These are phyloP conservation scores for Zoanthus solanderi DNA, from an alignment of 92 coral and sea anemone genomes.

Conservation along the genomic window DNA sequence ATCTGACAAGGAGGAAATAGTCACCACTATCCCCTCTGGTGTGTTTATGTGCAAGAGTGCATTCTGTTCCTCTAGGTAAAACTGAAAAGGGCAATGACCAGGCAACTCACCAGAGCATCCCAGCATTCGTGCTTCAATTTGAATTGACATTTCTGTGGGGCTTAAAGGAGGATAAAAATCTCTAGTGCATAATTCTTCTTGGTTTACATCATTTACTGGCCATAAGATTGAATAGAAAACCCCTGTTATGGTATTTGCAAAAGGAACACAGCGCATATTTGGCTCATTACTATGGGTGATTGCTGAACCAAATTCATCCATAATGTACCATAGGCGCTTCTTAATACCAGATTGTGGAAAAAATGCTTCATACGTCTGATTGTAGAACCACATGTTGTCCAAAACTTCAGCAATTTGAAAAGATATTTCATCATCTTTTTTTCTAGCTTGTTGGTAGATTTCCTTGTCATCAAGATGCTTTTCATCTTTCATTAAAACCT, in stretches of 20 bases:
- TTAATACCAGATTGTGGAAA: slow-evolving; percentile 65
- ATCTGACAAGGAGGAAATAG: slow-evolving; percentile 50
- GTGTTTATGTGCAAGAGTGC: slow-evolving; percentile 37
- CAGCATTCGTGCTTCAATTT: slow-evolving; percentile 73
- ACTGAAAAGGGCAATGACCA: slow-evolving; percentile 63
- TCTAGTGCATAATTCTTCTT: slow-evolving; percentile 76
- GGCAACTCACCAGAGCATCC: slow-evolving; percentile 73
- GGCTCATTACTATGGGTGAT: slow-evolving; percentile 70
- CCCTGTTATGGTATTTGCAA: slow-evolving; percentile 82
- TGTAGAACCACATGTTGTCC: slow-evolving; percentile 82
- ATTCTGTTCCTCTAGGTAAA: slow-evolving; percentile 64
- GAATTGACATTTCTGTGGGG: slow-evolving; percentile 62
- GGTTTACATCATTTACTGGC: slow-evolving; percentile 71
- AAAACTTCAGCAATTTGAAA: slow-evolving; percentile 50
- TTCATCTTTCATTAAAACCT: slow-evolving; percentile 81
- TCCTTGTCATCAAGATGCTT: slow-evolving; percentile 76
- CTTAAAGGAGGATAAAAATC: slow-evolving; percentile 73
- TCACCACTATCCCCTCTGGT: slow-evolving; percentile 31
- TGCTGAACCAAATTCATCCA: slow-evolving; percentile 88
- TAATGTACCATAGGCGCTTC: slow-evolving; percentile 80
- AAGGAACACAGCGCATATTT: slow-evolving; percentile 82
- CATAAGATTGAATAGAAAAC: slow-evolving; percentile 74
- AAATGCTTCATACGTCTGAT: slow-evolving; percentile 87
- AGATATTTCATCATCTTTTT: slow-evolving; percentile 51
- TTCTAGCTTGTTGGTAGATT: slow-evolving; percentile 71